phyloP scores from a whole-genome alignment of 2,113 vertebrate genomes.

The Ameiurus melas region DNA sequence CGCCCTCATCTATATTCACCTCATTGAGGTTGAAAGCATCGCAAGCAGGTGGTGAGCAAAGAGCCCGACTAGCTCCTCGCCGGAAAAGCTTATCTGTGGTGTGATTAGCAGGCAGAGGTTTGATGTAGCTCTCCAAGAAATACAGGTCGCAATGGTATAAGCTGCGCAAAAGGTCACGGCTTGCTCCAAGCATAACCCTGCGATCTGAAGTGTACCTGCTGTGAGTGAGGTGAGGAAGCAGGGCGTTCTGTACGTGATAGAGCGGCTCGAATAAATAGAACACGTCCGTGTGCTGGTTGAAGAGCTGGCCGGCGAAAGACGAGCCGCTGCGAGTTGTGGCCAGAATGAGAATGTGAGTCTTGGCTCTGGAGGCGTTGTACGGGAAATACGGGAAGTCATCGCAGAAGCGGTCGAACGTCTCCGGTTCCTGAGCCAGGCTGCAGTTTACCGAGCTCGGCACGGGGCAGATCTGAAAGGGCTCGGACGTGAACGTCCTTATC shows the following conservation, averaged over 20 bases:
- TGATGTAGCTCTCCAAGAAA: constrained; percentile 92
- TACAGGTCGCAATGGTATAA: constrained; percentile 89
- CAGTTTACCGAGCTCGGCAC: constrained; percentile 74
- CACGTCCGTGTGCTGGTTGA: constrained; percentile 92
- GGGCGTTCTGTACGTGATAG: constrained; percentile 87
- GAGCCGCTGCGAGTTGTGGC: constrained; percentile 92
- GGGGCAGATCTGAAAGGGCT: constrained; percentile 81
- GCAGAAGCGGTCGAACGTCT: constrained; percentile 72
- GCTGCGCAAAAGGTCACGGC: constrained; percentile 85
- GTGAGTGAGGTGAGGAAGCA: constrained; percentile 85
- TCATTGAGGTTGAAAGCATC: constrained; percentile 70
- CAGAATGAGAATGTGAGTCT: constrained; percentile 89
- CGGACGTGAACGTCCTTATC: constrained; percentile 87
- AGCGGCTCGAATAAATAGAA: constrained; percentile 96
- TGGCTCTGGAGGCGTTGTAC: constrained; percentile 74
- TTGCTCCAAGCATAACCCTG: constrained; percentile 86
- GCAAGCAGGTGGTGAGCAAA: constrained; percentile 84
- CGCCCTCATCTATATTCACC: constrained; percentile 83
- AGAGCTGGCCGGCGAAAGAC: constrained; percentile 91
- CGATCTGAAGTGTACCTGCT: constrained; percentile 78
- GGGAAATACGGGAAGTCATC: constrained; percentile 76
- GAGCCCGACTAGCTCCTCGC: constrained; percentile 86
- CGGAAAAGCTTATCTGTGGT: constrained; percentile 88
- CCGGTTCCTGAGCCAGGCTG: constrained; percentile 72
- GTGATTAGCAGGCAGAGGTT: constrained; percentile 85